phyloP scores from a whole-genome alignment of 2,888 invertebrate genomes.

The Epirrhoe tristata region DNA sequence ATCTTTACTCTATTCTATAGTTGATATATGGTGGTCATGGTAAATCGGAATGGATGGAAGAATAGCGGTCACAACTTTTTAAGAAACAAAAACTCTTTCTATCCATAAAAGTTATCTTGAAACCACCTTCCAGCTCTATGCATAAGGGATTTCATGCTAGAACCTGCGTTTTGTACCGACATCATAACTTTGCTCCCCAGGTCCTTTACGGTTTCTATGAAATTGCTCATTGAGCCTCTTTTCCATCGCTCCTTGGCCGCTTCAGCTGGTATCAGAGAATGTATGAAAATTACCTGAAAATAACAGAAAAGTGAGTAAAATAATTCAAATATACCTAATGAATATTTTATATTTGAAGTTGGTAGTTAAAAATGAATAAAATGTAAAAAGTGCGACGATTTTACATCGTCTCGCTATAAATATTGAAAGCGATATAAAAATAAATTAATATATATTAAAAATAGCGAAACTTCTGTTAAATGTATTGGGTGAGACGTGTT shows the following conservation, averaged over 20 bases:
- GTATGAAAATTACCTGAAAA: slow-evolving; percentile 43
- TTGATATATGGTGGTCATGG: no score
- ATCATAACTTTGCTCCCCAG: slow-evolving; percentile 39
- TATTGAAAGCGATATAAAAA: no score
- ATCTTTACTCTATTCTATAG: no score
- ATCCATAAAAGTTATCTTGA: slow-evolving; percentile 35
- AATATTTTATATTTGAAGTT: no score
- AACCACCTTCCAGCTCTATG: slow-evolving; percentile 43
- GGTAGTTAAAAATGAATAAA: neutral
- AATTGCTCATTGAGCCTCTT: slow-evolving; percentile 34
- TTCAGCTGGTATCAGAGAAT: slow-evolving; percentile 38
- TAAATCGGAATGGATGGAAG: no score
- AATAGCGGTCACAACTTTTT: neutral
- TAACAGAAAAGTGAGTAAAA: neutral
- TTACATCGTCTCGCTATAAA: no score
- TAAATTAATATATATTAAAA: no score
- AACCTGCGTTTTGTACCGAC: slow-evolving; percentile 37
- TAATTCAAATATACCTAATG: neutral
- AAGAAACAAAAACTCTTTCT: neutral
- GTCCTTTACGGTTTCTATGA: slow-evolving; percentile 41
- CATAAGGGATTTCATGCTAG: slow-evolving; percentile 36
- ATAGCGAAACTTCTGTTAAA: no score
- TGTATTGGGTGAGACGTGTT: no score
- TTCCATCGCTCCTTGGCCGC: slow-evolving; percentile 37
- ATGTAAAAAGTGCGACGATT: slow-evolving; percentile 13